Evolutionary conservation across 2,113 vertebrate genomes (phyloP).

Genomic region (Muscicapa adusta): DNA sequence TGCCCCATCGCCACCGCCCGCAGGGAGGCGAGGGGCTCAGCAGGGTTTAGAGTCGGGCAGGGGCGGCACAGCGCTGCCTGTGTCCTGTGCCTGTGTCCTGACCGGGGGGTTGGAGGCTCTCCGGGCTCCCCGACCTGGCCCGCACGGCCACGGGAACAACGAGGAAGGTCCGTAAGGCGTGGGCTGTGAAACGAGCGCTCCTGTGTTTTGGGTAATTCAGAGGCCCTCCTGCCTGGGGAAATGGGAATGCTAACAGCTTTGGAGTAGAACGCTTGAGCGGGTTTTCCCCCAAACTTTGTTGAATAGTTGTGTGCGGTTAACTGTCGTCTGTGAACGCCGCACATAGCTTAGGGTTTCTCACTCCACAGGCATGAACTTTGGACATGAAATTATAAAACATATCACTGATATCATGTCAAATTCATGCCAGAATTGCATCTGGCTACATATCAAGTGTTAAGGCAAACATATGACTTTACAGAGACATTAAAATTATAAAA

Average conservation of each 20-base stretch:
- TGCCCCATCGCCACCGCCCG: fast-evolving
- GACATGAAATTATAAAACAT: not conserved
- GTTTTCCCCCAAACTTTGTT: fast-evolving
- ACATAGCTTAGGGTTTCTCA: not conserved
- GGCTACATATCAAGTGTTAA: not conserved
- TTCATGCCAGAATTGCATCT: not conserved
- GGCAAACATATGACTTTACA: not conserved
- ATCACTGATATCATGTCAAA: not conserved
- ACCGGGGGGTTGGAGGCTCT: fast-evolving
- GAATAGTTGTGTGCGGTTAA: not conserved
- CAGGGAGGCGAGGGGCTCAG: not conserved
- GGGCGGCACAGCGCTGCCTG: not conserved
- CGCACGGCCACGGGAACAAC: fast-evolving
- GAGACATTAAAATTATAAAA: not conserved
- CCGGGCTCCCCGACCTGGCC: fast-evolving
- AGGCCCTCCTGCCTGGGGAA: not conserved
- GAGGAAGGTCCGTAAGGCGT: fast-evolving
- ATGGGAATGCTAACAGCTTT: not conserved
- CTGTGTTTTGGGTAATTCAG: fast-evolving
- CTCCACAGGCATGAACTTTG: not conserved
- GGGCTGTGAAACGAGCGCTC: fast-evolving
- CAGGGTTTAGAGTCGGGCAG: not conserved
- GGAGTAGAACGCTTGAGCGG: fast-evolving
- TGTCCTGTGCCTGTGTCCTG: not conserved
- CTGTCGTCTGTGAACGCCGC: fast-evolving